Evolutionary conservation across 2,113 vertebrate genomes (phyloP).

Genomic region (Mustelus asterias): DNA sequence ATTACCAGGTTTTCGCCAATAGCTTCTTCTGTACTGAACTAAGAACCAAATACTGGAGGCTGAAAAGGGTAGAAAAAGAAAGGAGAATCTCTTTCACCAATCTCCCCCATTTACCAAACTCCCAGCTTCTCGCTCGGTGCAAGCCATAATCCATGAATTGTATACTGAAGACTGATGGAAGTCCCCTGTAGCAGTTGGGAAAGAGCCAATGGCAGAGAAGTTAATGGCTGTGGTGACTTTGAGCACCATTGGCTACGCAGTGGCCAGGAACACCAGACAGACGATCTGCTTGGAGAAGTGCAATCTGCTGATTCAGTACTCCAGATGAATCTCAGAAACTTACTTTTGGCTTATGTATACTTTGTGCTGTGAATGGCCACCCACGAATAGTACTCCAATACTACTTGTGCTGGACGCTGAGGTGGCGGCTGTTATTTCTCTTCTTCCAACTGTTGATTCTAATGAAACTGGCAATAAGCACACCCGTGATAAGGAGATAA

Average conservation of each 20-base stretch:
- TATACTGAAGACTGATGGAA: not conserved
- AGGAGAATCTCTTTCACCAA: too few relatives aligned
- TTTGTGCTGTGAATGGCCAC: not conserved
- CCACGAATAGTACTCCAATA: not conserved
- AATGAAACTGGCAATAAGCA: not conserved
- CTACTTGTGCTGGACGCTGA: not conserved
- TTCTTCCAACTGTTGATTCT: not conserved
- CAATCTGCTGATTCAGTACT: not conserved
- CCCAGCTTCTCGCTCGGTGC: too few relatives aligned
- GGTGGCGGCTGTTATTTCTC: not conserved
- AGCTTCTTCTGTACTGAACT: too few relatives aligned
- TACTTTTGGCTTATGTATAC: not conserved
- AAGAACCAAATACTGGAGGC: too few relatives aligned
- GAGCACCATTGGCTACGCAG: not conserved
- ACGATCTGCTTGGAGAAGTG: too few relatives aligned
- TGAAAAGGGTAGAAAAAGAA: too few relatives aligned
- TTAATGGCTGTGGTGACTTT: not conserved
- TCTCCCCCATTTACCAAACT: too few relatives aligned
- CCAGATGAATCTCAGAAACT: not conserved
- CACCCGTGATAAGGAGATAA: not conserved
- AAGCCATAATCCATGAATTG: not conserved
- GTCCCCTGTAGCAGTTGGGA: not conserved
- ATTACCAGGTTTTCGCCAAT: too few relatives aligned
- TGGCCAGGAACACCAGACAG: not conserved
- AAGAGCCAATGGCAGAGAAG: not conserved